phyloP scores from a whole-genome alignment of 2,113 vertebrate species.

The Podarcis raffonei region DNA sequence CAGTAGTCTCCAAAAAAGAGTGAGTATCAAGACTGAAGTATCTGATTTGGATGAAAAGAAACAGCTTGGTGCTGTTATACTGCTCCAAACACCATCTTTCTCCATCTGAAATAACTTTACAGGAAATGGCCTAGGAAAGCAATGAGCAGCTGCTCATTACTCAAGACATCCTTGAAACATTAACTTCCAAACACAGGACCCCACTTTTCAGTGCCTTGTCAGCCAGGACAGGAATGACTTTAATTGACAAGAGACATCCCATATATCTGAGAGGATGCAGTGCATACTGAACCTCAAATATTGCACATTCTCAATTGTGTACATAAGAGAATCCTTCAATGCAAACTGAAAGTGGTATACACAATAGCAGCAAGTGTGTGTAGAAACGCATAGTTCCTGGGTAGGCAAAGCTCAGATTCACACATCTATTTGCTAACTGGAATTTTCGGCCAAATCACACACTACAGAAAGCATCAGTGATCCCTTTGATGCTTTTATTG shows the following conservation, averaged over 20 bases:
- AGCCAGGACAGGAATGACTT: background rate
- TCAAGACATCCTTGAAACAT: background rate
- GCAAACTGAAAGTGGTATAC: background rate
- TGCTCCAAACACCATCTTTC: background rate
- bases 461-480: background rate
- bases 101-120: background rate
- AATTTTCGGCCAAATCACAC: background rate
- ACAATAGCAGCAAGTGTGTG: background rate
- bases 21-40: background rate
- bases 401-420: background rate
- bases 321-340: background rate
- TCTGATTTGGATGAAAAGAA: background rate
- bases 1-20: background rate
- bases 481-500: background rate
- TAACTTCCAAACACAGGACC: background rate
- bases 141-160: background rate
- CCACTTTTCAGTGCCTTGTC: background rate
- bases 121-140: background rate
- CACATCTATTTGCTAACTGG: background rate
- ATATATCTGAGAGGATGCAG: background rate
- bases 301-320: background rate
- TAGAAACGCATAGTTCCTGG: background rate
- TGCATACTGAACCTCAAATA: background rate
- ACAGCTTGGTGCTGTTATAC: background rate
- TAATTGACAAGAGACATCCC: background rate